Evolutionary conservation across 2,888 invertebrate genomes (phyloP), one percentile per base, ranked within the genome.

Genomic region (Nephrotoma appendiculata): DNA sequence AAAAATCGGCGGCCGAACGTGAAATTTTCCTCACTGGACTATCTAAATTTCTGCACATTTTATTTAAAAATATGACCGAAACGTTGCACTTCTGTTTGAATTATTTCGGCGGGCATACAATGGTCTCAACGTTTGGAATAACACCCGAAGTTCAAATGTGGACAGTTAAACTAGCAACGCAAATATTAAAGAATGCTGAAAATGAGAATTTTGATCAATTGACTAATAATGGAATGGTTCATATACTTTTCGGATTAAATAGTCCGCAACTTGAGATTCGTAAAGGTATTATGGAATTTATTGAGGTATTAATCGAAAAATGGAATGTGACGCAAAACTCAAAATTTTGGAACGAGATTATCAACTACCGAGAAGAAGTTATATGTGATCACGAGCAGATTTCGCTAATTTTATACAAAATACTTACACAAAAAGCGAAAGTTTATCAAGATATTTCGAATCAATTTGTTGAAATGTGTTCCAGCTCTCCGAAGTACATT

Each of bases 371-470:
- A 87, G 91, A 93, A 87, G 96, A 96, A 89, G 92, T 96, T 71
- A 88, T 93, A 43, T 90, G 95, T 88, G 96, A 96, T 89, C 91
- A 93, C 52, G 94, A 95, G 88, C 96, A 96, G 89, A 90, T 95
- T 19, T 92, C 94, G 0, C 91, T 95, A 57, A 92, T 94, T 31
- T 89, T 96, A 1, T 94, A 93, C 88, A 94, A 94, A 11, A 91
- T 95, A 87, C 88, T 96, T 0, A 93, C 93, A 0, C 92, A 93
- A 93, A 89, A 43, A 83, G 71, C 12, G 85, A 48, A 83, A 88
- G 88, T 41, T 86, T 93, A 85, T 5, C 91, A 92, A 83, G 89
- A 89, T 41, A 88, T 89, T 42, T 88, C 90, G 83, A 88, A 89
- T 7, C 44, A 87, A 6, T 52, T 92, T n/a, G 88, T 90, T 15